phyloP scores from a whole-genome alignment of 2,888 invertebrate genomes.

The Mycalesis mineus region DNA sequence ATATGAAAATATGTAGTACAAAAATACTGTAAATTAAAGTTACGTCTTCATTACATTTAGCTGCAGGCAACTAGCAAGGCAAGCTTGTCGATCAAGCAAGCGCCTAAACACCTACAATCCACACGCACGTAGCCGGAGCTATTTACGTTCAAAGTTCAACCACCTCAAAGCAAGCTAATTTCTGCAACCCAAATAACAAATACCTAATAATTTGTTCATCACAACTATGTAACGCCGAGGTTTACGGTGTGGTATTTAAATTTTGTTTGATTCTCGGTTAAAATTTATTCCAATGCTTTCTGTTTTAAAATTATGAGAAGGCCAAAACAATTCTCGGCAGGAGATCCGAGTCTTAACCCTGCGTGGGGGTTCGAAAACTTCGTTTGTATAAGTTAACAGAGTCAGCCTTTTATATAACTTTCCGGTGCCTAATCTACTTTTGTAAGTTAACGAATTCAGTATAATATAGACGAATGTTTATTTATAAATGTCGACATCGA shows the following conservation, averaged over 20 bases:
- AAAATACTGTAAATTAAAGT: background rate
- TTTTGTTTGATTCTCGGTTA: background rate
- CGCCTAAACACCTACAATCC: slow-evolving; percentile 18
- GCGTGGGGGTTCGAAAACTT: slow-evolving; percentile 34
- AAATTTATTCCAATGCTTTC: background rate
- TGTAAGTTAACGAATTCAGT: slow-evolving; percentile 14
- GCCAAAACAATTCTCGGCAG: slow-evolving; percentile 36
- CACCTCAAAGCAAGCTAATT: slow-evolving; percentile 54
- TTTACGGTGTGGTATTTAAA: background rate
- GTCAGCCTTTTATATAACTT: slow-evolving; percentile 30
- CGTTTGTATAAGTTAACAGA: slow-evolving; percentile 30
- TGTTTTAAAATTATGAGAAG: slow-evolving; percentile 19
- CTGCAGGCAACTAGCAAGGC: slow-evolving; percentile 14
- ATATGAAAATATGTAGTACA: background rate
- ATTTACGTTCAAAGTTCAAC: slow-evolving; percentile 67
- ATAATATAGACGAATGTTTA: slow-evolving; percentile 5
- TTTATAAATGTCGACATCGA: background rate
- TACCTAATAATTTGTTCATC: background rate
- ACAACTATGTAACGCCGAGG: slow-evolving; percentile 3
- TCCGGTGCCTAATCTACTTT: slow-evolving; percentile 23
- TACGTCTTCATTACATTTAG: slow-evolving; percentile 9
- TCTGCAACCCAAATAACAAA: slow-evolving; percentile 45
- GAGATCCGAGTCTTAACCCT: slow-evolving; percentile 32
- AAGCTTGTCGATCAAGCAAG: slow-evolving; percentile 16
- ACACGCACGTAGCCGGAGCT: slow-evolving; percentile 48